phyloP scores from a whole-genome alignment of 1,140 invertebrate genomes.

The Trichoplusia ni region DNA sequence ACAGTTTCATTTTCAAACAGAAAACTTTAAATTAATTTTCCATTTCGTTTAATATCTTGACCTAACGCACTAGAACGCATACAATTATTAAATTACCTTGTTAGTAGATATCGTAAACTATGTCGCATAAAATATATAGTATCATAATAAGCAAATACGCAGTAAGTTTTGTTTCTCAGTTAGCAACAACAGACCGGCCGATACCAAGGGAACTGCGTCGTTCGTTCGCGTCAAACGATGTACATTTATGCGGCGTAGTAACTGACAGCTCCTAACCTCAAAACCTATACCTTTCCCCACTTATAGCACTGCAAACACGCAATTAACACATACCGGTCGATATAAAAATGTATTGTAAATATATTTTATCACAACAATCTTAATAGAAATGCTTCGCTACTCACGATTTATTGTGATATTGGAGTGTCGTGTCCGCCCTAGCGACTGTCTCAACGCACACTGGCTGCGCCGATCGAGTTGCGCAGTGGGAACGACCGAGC shows the following conservation, averaged over 20 bases:
- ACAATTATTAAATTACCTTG: not conserved
- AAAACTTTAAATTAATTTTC: too few relatives aligned
- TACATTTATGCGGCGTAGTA: constrained; percentile 71
- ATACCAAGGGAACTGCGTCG: constrained; percentile 66
- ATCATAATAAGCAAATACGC: constrained; percentile 58
- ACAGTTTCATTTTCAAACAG: too few relatives aligned
- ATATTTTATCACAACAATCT: constrained; percentile 51
- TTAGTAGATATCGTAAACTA: constrained; percentile 15
- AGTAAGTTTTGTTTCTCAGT: constrained; percentile 59
- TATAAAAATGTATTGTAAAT: constrained; percentile 20
- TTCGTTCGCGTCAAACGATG: constrained; percentile 53
- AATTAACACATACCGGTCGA: constrained; percentile 33
- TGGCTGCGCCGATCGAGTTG: constrained; percentile 48
- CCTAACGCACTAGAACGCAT: constrained; percentile 22
- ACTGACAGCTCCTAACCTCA: constrained; percentile 68
- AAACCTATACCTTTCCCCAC: constrained; percentile 34
- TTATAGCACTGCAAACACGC: constrained; percentile 28
- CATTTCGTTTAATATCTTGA: constrained; percentile 27
- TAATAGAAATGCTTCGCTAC: constrained; percentile 44
- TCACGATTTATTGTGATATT: constrained; percentile 55
- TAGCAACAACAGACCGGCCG: constrained; percentile 73
- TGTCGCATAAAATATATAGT: constrained; percentile 30
- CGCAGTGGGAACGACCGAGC: constrained; percentile 57
- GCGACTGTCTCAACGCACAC: constrained; percentile 59
- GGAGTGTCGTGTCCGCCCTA: constrained; percentile 51